phyloP scores from a whole-genome alignment of 1,140 invertebrate species.

The Bombus pascuorum region DNA sequence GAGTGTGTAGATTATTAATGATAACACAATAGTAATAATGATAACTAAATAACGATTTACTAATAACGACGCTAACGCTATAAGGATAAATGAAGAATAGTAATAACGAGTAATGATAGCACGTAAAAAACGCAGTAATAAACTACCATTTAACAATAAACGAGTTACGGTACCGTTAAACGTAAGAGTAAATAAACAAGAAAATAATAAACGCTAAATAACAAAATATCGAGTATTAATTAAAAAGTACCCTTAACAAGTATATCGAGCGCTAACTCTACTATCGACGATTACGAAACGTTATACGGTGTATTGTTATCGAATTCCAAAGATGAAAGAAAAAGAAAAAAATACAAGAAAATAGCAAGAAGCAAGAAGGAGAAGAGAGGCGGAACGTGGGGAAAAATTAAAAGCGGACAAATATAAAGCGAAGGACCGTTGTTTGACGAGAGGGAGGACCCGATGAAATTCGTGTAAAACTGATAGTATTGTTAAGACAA shows the following conservation, averaged over 20 bases:
- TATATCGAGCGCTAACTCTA: constrained; percentile 53
- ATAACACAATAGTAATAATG: constrained; percentile 51
- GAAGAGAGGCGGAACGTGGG: constrained; percentile 1
- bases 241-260: constrained; percentile 24
- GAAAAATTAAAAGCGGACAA: constrained; percentile 41
- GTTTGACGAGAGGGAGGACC: constrained; percentile 17
- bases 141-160: constrained; percentile 52
- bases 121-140: constrained; percentile 49
- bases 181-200: constrained; percentile 23
- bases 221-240: constrained; percentile 49
- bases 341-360: neutral
- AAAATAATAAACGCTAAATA: constrained; percentile 51
- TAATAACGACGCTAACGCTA: constrained; percentile 52
- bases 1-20: constrained; percentile 46
- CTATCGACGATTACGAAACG: constrained; percentile 46
- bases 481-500: constrained; percentile 82
- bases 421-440: constrained; percentile 15
- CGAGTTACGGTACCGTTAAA: constrained; percentile 45
- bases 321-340: constrained; percentile 17
- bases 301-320: constrained; percentile 34
- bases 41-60: constrained; percentile 61
- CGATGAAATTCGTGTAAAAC: constrained; percentile 68
- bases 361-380: neutral
- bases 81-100: constrained; percentile 43
- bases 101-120: constrained; percentile 54